These are phyloP conservation scores for Agriopis aurantiaria DNA, from an alignment of 2,888 invertebrate species.

Conservation along the genomic window DNA sequence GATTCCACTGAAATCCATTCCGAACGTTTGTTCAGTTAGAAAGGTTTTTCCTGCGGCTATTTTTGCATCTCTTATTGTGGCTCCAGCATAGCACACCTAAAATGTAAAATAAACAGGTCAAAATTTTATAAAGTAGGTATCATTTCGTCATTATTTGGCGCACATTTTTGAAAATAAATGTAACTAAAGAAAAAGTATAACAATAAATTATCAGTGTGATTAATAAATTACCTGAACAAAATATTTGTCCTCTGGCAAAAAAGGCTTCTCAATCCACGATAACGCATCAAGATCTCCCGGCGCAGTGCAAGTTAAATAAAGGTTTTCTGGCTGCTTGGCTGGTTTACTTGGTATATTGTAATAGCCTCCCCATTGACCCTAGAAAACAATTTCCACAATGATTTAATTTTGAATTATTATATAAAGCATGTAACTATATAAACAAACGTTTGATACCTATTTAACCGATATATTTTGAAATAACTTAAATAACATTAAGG, in stretches of 20 bases:
- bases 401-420: neutral
- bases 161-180: neutral
- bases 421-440: neutral
- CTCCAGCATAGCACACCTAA: conserved; percentile 58
- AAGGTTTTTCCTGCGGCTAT: conserved; percentile 47
- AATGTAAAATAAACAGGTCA: conserved; percentile 8
- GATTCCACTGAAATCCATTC: conserved; percentile 62
- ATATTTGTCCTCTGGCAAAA: conserved; percentile 38
- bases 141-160: neutral
- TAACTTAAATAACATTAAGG: no score
- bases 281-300: conserved; percentile 90
- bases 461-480: neutral
- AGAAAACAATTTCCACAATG: neutral
- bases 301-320: conserved; percentile 86
- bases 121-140: neutral
- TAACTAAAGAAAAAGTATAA: no score
- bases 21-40: conserved; percentile 43
- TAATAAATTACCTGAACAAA: conserved; percentile 56
- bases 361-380: conserved; percentile 71
- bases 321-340: conserved; percentile 73
- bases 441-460: neutral
- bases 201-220: no score
- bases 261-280: conserved; percentile 88
- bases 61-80: conserved; percentile 51
- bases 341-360: conserved; percentile 52